Conservation (phyloP, 2,888 invertebrate genomes). For the Nomada goodeniana region DNA sequence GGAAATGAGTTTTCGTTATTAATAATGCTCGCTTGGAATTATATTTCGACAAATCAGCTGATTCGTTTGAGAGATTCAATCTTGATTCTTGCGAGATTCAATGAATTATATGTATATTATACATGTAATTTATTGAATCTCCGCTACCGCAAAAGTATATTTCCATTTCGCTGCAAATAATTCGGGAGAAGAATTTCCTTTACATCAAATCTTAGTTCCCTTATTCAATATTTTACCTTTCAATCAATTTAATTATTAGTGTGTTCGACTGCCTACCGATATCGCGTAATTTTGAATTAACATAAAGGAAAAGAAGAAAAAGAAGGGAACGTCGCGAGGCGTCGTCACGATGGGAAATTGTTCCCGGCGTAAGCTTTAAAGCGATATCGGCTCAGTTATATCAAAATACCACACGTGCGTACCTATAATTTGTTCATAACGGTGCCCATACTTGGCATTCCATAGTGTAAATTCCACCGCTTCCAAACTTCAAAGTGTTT, state of each 20-base stretch:
- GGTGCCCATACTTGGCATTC: conserved; percentile 49
- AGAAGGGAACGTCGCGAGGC: not conserved
- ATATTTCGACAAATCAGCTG: no score
- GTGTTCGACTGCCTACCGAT: not conserved
- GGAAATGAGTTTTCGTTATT: conserved; percentile 1
- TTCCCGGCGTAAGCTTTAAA: conserved; percentile 1
- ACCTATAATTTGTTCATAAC: conserved; percentile 58
- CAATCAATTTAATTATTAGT: no score
- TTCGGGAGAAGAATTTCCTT: no score
- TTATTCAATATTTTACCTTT: no score
- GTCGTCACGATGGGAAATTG: conserved; percentile 3
- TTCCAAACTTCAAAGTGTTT: conserved; percentile 55
- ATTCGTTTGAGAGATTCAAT: no score
- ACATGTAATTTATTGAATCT: no score
- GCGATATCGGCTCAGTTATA: conserved; percentile 32
- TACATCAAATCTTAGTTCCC: no score
- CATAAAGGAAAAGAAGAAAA: not conserved
- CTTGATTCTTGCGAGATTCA: no score
- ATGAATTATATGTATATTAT: no score
- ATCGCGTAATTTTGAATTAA: not conserved
- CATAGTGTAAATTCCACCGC: conserved; percentile 50
- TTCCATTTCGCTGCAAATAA: no score
- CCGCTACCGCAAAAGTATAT: no score
- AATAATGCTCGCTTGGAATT: not conserved
- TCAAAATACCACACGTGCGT: conserved; percentile 39